Evolutionary conservation across 2,888 invertebrate species (phyloP).

Genomic region (Aleiodes testaceus): DNA sequence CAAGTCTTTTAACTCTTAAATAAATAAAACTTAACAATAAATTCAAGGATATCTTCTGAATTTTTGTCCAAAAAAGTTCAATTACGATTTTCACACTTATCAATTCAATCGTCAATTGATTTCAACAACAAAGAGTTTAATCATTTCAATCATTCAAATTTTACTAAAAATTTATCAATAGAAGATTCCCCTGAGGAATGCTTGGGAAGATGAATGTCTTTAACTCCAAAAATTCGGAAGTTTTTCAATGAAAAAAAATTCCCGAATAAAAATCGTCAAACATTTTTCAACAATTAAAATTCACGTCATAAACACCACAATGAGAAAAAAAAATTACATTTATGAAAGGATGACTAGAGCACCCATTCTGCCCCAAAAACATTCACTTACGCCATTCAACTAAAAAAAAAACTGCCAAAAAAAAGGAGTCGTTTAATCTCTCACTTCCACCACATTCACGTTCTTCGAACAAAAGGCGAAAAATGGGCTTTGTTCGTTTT

Average conservation of each 20-base stretch:
- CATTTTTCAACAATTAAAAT: background rate
- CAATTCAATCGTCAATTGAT: too few relatives aligned
- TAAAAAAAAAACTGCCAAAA: constrained; percentile 25
- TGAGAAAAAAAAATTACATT: background rate
- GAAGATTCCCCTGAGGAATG: constrained; percentile 17
- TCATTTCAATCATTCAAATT: too few relatives aligned
- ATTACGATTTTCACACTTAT: too few relatives aligned
- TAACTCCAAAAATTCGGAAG: background rate
- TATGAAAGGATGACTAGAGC: constrained; percentile 30
- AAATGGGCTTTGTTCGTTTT: background rate
- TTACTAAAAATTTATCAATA: background rate
- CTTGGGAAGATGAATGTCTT: constrained; percentile 30
- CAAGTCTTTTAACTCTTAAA: constrained; percentile 33
- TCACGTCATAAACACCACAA: background rate
- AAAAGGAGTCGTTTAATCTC: background rate
- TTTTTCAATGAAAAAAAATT: background rate
- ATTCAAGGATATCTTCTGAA: constrained; percentile 3
- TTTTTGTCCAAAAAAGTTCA: background rate
- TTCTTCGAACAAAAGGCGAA: background rate
- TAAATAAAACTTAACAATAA: constrained; percentile 25
- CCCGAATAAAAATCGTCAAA: constrained; percentile 16
- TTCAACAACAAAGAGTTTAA: too few relatives aligned
- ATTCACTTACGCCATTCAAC: constrained; percentile 40
- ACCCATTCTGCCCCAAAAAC: constrained; percentile 24
- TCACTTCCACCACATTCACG: constrained; percentile 21